Conservation (phyloP, 2,113 vertebrate species). For the Narcine bancroftii region DNA sequence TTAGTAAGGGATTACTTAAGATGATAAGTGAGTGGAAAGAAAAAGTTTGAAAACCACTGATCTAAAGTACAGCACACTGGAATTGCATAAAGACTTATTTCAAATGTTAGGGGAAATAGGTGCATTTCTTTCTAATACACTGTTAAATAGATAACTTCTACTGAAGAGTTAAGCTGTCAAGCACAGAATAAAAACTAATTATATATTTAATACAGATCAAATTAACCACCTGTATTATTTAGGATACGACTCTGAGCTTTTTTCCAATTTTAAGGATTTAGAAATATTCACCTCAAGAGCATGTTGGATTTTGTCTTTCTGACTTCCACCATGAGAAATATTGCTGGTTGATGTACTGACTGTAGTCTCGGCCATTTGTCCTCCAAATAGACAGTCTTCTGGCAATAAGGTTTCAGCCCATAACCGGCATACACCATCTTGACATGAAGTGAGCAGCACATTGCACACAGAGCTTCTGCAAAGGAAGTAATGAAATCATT, state of each 20-base stretch:
- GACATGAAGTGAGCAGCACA: slow-evolving; percentile 85
- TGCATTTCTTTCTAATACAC: neutral
- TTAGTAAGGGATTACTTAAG: too few relatives aligned
- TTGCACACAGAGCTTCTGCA: slow-evolving; percentile 88
- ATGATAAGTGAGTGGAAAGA: too few relatives aligned
- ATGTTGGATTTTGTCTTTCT: slow-evolving; percentile 91
- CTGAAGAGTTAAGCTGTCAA: neutral
- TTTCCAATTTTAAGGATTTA: neutral
- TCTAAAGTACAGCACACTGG: neutral
- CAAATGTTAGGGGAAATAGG: neutral
- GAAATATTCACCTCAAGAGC: slow-evolving; percentile 76
- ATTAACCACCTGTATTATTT: neutral
- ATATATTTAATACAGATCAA: neutral
- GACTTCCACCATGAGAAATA: slow-evolving; percentile 67
- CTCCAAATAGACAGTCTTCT: slow-evolving; percentile 85
- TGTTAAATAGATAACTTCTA: neutral
- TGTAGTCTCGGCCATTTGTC: slow-evolving; percentile 87
- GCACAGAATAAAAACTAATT: neutral
- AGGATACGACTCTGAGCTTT: neutral
- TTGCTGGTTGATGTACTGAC: slow-evolving; percentile 68
- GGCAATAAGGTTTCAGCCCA: slow-evolving; percentile 92
- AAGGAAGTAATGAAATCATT: slow-evolving; percentile 37
- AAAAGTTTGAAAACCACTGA: too few relatives aligned
- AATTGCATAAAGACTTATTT: neutral
- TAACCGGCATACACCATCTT: slow-evolving; percentile 87